Percentiles rank a stretch among this genome's conserved stretches.
These are phyloP conservation scores for Harpalus rufipes DNA, from an alignment of 2,888 invertebrate species.

Conservation along the genomic window DNA sequence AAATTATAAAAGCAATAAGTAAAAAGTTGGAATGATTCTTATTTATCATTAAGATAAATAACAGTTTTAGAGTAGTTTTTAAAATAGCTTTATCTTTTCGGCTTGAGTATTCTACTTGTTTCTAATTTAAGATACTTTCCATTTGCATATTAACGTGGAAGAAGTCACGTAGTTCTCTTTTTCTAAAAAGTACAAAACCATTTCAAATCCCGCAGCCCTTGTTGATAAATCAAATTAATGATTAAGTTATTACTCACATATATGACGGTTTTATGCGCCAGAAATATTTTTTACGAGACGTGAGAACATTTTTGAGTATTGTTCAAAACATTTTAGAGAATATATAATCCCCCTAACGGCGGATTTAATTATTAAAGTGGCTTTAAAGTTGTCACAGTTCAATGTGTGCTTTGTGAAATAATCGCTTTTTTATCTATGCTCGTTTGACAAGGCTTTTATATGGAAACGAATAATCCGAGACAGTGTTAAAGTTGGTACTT, in stretches of 20 bases:
- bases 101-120: background rate
- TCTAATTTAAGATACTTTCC: background rate
- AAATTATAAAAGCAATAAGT: background rate
- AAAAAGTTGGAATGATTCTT: background rate
- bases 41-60: background rate
- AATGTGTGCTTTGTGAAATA: conserved; percentile 53
- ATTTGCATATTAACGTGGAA: conserved; percentile 11
- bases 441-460: conserved; percentile 52
- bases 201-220: background rate
- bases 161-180: conserved; percentile 30
- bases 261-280: conserved; percentile 25
- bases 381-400: conserved; percentile 57
- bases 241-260: conserved; percentile 46
- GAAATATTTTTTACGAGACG: conserved; percentile 49
- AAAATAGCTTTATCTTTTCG: background rate
- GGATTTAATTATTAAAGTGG: conserved; percentile 59
- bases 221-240: conserved; percentile 43
- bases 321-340: conserved; percentile 42
- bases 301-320: conserved; percentile 56
- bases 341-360: conserved; percentile 57
- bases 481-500: conserved; percentile 27
- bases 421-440: conserved; percentile 56
- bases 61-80: background rate
- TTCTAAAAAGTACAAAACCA: background rate
- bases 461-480: conserved; percentile 13